These are phyloP conservation scores for Ptilorrhoa leucosticta DNA, from an alignment of 2,113 vertebrate genomes.

Conservation along the genomic window DNA sequence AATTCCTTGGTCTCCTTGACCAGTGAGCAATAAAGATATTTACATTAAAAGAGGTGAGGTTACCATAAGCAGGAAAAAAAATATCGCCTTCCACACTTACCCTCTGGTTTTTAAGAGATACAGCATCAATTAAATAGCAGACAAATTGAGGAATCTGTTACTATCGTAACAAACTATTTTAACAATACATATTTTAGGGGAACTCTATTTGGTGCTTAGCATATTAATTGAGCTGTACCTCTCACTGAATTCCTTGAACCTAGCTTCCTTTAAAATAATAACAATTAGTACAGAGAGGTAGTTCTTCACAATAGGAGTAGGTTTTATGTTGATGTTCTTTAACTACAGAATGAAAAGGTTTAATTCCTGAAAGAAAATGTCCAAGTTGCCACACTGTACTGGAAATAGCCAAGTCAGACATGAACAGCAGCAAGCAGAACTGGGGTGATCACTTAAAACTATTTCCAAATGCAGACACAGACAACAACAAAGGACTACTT, in stretches of 20 bases:
- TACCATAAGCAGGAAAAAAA: background rate
- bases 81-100: background rate
- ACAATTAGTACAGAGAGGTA: background rate
- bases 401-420: background rate
- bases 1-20: background rate
- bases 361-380: background rate
- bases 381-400: background rate
- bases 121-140: background rate
- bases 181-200: background rate
- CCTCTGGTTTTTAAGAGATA: background rate
- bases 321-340: background rate
- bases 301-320: background rate
- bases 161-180: background rate
- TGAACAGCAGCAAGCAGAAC: background rate
- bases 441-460: background rate
- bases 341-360: background rate
- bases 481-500: background rate
- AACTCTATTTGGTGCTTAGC: background rate
- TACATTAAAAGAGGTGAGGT: background rate
- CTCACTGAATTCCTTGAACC: background rate
- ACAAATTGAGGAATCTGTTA: background rate
- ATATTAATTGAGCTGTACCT: background rate
- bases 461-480: background rate
- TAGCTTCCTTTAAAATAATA: background rate
- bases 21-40: background rate